These are phyloP conservation scores for Phortica okadai DNA, from an alignment of 2,888 invertebrate genomes.

Conservation along the genomic window DNA sequence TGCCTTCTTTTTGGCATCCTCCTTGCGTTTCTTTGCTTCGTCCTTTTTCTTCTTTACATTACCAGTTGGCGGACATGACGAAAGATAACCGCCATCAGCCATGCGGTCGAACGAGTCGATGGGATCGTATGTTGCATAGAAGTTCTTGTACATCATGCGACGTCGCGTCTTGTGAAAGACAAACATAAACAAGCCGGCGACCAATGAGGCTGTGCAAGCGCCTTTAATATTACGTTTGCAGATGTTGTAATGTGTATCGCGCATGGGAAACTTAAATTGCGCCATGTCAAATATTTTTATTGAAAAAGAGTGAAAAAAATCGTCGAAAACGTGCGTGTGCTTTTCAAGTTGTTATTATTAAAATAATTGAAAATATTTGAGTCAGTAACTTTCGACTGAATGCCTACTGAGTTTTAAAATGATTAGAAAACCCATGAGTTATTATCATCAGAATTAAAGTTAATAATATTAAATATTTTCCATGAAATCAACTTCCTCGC, in stretches of 20 bases:
- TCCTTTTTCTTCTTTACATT: slow-evolving; percentile 28
- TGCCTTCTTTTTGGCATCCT: slow-evolving; percentile 33
- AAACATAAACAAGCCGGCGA: slow-evolving; percentile 37
- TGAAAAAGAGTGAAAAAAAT: neutral
- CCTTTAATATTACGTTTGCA: slow-evolving; percentile 35
- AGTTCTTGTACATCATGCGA: slow-evolving; percentile 44
- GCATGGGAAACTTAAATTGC: slow-evolving; percentile 61
- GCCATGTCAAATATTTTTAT: neutral
- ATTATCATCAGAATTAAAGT: too few species aligned
- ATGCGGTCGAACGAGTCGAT: slow-evolving; percentile 58
- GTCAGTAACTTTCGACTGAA: too few species aligned
- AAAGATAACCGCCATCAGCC: slow-evolving; percentile 49
- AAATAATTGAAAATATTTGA: too few species aligned
- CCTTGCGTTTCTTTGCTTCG: neutral
- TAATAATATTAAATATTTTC: too few species aligned
- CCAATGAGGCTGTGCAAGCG: slow-evolving; percentile 45
- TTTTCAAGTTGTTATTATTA: too few species aligned
- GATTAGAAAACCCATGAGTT: too few species aligned
- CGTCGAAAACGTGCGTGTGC: neutral
- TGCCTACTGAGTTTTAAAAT: too few species aligned
- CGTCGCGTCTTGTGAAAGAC: slow-evolving; percentile 41
- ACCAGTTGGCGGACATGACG: slow-evolving; percentile 43
- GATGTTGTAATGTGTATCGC: slow-evolving; percentile 43
- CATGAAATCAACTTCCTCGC: too few species aligned
- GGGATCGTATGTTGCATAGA: slow-evolving; percentile 55